A percentile compares a stretch with the other conserved stretches of the same genome.
Conservation (phyloP, 2,113 vertebrate genomes). For the Syrmaticus mikado region DNA sequence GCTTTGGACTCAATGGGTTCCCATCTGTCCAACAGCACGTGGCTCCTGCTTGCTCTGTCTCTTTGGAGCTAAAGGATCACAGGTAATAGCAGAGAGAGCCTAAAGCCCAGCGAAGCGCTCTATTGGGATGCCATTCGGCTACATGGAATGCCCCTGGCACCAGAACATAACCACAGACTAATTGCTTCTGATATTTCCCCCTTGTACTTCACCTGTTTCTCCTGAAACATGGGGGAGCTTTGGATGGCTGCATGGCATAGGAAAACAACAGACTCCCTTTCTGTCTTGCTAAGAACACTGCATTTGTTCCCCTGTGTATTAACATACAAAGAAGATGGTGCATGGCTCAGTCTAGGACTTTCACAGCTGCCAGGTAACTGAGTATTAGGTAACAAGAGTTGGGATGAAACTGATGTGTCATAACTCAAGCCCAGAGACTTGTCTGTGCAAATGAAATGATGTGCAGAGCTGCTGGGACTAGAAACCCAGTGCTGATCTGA, state of each 20-base stretch:
- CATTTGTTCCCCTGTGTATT: background rate
- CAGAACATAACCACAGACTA: background rate
- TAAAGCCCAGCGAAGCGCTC: background rate
- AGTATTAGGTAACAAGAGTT: background rate
- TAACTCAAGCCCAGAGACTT: background rate
- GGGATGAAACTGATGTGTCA: background rate
- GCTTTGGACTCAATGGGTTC: conserved; percentile 23
- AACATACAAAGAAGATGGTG: background rate
- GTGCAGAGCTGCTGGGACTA: conserved; percentile 2
- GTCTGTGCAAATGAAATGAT: background rate
- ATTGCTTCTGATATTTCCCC: background rate
- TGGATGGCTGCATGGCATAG: background rate
- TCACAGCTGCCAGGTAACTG: conserved; percentile 4
- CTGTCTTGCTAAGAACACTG: background rate
- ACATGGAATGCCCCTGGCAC: background rate
- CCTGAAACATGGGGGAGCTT: background rate
- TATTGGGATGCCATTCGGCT: background rate
- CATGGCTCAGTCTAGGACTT: background rate
- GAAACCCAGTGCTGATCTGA: background rate
- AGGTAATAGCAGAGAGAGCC: accelerated
- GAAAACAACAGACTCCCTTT: background rate
- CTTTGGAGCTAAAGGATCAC: background rate
- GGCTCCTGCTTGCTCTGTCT: background rate
- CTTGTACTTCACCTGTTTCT: background rate
- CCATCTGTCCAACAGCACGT: background rate